A percentile compares a stretch with the other conserved stretches of the same genome.
phyloP scores from a whole-genome alignment of 2,113 vertebrate genomes.

The Motacilla alba region DNA sequence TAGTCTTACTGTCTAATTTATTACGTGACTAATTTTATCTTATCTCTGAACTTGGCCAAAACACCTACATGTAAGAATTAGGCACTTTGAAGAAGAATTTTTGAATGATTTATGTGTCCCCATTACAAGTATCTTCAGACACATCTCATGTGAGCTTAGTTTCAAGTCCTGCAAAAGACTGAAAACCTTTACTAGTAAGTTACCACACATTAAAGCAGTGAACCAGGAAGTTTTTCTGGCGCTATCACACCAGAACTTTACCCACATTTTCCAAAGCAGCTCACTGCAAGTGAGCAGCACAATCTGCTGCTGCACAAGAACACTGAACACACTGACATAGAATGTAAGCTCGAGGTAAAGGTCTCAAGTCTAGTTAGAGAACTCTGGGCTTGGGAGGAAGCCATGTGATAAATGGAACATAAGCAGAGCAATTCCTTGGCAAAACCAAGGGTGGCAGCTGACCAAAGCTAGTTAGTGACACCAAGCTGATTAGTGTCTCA shows the following conservation, averaged over 20 bases:
- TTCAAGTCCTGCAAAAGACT: background rate
- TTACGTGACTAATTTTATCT: background rate
- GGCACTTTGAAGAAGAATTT: background rate
- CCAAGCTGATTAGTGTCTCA: conserved; percentile 24
- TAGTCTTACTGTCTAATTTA: background rate
- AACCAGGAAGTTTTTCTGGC: background rate
- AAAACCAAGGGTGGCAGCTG: conserved; percentile 10
- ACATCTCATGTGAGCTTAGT: background rate
- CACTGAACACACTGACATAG: background rate
- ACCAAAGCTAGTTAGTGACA: conserved; percentile 47
- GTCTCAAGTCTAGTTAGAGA: background rate
- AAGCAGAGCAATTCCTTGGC: conserved; percentile 9
- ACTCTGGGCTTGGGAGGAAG: background rate
- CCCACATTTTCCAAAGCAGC: background rate
- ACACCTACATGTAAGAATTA: background rate
- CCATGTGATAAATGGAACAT: background rate
- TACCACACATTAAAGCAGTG: background rate
- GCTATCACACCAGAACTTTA: background rate
- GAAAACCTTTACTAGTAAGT: background rate
- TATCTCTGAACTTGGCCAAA: background rate
- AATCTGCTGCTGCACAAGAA: background rate
- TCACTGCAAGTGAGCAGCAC: background rate
- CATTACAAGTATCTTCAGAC: background rate
- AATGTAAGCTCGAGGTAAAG: background rate
- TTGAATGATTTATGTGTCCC: background rate